phyloP scores from a whole-genome alignment of 2,797 vertebrate species.

The Crocidura indochinensis region DNA sequence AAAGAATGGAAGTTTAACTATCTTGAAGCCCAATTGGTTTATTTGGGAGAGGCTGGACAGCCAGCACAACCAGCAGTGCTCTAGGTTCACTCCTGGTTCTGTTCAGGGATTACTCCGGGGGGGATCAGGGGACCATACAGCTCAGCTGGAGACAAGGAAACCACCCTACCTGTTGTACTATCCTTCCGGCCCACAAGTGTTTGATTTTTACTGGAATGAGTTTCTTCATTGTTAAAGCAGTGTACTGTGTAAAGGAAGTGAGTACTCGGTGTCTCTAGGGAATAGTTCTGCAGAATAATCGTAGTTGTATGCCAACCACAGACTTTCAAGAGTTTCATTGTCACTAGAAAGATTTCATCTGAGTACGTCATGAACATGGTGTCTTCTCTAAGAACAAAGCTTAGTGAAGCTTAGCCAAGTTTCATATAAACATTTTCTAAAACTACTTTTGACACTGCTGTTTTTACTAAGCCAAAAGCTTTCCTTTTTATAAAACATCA shows the following conservation, averaged over 20 bases:
- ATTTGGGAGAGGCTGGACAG: background rate
- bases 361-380: conserved; percentile 43
- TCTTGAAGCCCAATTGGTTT: conserved; percentile 32
- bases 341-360: conserved; percentile 71
- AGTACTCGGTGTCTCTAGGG: conserved; percentile 9
- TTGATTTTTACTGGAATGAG: background rate
- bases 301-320: conserved; percentile 64
- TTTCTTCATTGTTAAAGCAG: conserved; percentile 50
- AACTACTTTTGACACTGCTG: conserved; percentile 62
- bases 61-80: too few species aligned
- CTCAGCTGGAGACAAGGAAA: too few species aligned
- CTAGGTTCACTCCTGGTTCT: too few species aligned
- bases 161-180: too few species aligned
- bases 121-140: too few species aligned
- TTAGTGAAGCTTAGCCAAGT: conserved; percentile 64
- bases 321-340: conserved; percentile 64
- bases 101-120: too few species aligned
- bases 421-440: conserved; percentile 73
- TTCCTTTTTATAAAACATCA: conserved; percentile 67
- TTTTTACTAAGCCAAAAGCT: conserved; percentile 65
- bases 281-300: conserved; percentile 71
- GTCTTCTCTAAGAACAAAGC: conserved; percentile 71
- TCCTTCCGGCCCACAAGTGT: too few species aligned
- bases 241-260: conserved; percentile 22
- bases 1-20: conserved; percentile 34